Conservation (phyloP, 2,888 invertebrate genomes). For the Acanthoscelides obtectus region DNA sequence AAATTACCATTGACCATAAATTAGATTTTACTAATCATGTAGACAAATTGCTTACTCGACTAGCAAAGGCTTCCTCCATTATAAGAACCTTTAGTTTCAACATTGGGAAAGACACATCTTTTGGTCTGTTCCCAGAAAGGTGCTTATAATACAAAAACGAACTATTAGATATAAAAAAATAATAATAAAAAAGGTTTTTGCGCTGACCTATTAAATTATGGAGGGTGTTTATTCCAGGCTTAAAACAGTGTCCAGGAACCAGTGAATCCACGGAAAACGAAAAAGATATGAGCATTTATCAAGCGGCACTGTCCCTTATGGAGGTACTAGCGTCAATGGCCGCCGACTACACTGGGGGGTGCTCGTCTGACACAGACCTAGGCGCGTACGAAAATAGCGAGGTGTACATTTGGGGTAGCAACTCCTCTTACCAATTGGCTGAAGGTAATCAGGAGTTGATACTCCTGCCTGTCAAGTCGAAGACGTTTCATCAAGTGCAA, state of each 20-base stretch:
- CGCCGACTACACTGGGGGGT: conserved; percentile 43
- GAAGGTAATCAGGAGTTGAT: conserved; percentile 59
- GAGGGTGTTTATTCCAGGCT: not conserved
- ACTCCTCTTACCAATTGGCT: conserved; percentile 60
- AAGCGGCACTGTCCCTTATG: conserved; percentile 54
- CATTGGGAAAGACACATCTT: too few relatives aligned
- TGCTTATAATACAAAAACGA: too few relatives aligned
- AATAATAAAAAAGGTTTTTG: too few relatives aligned
- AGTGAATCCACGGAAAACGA: not conserved
- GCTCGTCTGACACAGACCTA: conserved; percentile 32
- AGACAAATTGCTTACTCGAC: too few relatives aligned
- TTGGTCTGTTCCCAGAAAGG: too few relatives aligned
- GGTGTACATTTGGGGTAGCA: conserved; percentile 62
- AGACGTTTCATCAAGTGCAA: conserved; percentile 55
- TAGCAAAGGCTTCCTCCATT: too few relatives aligned
- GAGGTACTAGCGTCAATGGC: conserved; percentile 49
- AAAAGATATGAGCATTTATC: conserved; percentile 44
- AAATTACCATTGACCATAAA: too few relatives aligned
- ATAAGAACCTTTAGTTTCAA: too few relatives aligned
- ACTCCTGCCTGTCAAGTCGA: conserved; percentile 53
- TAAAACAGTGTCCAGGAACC: not conserved
- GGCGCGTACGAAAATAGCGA: conserved; percentile 46
- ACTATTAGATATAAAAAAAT: too few relatives aligned
- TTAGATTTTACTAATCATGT: too few relatives aligned
- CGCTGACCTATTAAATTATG: too few relatives aligned